Evolutionary conservation across 2,888 invertebrate species (phyloP).

Genomic region (Alitta virens): DNA sequence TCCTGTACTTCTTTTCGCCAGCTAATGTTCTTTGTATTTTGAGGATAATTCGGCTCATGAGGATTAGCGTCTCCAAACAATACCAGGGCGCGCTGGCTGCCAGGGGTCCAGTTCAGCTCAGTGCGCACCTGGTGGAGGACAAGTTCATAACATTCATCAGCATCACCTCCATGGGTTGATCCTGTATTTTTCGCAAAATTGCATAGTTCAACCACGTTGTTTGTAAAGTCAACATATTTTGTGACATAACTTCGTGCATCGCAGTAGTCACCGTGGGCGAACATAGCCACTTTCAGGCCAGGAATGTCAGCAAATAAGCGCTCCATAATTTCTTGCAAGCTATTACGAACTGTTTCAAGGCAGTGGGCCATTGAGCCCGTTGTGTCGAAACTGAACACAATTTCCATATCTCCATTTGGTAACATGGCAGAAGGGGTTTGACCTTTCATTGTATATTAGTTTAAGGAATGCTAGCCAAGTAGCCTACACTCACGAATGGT

Average conservation of each 20-base stretch:
- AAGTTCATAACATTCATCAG: constrained; percentile 50
- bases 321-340: not conserved
- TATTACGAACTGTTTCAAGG: not conserved
- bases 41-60: constrained; percentile 34
- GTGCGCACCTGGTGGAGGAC: constrained; percentile 38
- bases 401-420: constrained; percentile 10
- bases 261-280: not conserved
- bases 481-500: no score
- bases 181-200: constrained; percentile 38
- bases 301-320: not conserved
- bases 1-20: constrained; percentile 38
- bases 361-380: not conserved
- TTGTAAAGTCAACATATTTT: constrained; percentile 41
- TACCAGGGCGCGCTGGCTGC: constrained; percentile 42
- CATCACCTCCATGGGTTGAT: constrained; percentile 47
- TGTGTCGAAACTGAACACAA: not conserved
- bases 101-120: constrained; percentile 45
- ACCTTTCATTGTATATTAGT: no score
- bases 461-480: no score
- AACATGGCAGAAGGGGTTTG: not conserved
- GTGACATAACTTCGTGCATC: constrained; percentile 41
- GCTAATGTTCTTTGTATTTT: constrained; percentile 32
- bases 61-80: constrained; percentile 50
- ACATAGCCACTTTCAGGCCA: not conserved
- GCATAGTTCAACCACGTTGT: constrained; percentile 35